Conservation (phyloP, 2,888 invertebrate species). For the Zonitis immaculata region DNA sequence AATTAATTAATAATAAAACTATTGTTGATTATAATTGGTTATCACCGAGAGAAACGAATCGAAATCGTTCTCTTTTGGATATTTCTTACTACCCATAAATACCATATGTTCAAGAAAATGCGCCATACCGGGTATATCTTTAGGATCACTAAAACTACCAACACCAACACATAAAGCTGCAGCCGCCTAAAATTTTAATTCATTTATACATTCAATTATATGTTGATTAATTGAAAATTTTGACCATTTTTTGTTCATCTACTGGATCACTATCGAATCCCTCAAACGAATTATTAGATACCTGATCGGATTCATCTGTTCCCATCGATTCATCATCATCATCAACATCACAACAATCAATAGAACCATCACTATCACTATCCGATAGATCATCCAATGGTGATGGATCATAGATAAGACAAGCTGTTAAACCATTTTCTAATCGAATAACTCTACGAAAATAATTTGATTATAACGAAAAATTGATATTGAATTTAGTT, state of each 20-base stretch:
- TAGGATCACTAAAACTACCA: slow-evolving; percentile 76
- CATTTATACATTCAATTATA: no score
- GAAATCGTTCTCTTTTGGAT: slow-evolving; percentile 79
- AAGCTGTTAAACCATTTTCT: slow-evolving; percentile 66
- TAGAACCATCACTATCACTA: slow-evolving; percentile 31
- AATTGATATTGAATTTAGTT: background rate
- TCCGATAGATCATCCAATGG: slow-evolving; percentile 15
- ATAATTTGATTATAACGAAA: no score
- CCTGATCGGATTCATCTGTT: background rate
- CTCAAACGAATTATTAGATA: no score
- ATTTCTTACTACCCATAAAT: slow-evolving; percentile 91
- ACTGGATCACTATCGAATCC: no score
- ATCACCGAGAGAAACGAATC: slow-evolving; percentile 69
- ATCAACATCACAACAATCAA: no score
- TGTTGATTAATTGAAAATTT: slow-evolving; percentile 2
- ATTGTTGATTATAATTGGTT: background rate
- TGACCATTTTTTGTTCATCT: slow-evolving; percentile 39
- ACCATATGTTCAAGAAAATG: slow-evolving; percentile 91
- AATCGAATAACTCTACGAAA: slow-evolving; percentile 62
- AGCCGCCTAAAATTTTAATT: slow-evolving; percentile 57
- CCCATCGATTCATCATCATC: slow-evolving; percentile 4
- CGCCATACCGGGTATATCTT: slow-evolving; percentile 71
- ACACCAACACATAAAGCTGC: slow-evolving; percentile 72
- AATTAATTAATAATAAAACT: background rate
- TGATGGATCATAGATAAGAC: slow-evolving; percentile 62